Evolutionary conservation across 2,113 vertebrate genomes (phyloP).

Genomic region (Paradoxurus hermaphroditus): DNA sequence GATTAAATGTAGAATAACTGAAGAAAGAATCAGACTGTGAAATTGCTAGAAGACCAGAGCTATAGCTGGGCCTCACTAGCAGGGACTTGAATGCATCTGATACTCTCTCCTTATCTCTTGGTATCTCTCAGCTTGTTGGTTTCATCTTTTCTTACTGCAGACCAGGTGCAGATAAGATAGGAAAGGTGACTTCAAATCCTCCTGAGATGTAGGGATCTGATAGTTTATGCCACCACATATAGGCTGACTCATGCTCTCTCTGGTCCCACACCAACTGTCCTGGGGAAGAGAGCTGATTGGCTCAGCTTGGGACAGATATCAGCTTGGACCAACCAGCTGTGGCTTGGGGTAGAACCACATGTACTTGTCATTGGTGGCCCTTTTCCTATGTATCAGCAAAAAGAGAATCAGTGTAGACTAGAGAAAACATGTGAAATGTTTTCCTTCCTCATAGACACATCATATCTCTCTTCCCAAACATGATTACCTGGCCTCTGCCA

Average conservation of each 20-base stretch:
- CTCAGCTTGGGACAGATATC: background rate
- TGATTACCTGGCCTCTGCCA: background rate
- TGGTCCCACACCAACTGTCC: background rate
- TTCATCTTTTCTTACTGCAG: slow-evolving; percentile 30
- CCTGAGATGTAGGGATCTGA: background rate
- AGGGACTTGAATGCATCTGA: background rate
- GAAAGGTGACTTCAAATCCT: background rate
- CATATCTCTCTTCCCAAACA: background rate
- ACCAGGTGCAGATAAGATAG: background rate
- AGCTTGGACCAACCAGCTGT: background rate
- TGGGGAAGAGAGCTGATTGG: background rate
- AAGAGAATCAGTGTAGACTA: background rate
- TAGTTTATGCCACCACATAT: background rate
- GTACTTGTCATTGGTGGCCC: background rate
- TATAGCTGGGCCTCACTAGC: background rate
- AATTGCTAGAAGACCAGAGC: background rate
- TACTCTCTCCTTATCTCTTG: background rate
- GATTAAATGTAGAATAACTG: background rate
- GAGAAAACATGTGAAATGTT: background rate
- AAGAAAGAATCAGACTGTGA: background rate
- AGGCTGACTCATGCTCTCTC: background rate
- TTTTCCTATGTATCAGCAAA: background rate
- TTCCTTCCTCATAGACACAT: background rate
- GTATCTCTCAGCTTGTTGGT: background rate
- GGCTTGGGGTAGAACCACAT: background rate